Base-by-base conservation (phyloP, 2,888 invertebrate species). In the Caenorhabditis sp. region DNA sequence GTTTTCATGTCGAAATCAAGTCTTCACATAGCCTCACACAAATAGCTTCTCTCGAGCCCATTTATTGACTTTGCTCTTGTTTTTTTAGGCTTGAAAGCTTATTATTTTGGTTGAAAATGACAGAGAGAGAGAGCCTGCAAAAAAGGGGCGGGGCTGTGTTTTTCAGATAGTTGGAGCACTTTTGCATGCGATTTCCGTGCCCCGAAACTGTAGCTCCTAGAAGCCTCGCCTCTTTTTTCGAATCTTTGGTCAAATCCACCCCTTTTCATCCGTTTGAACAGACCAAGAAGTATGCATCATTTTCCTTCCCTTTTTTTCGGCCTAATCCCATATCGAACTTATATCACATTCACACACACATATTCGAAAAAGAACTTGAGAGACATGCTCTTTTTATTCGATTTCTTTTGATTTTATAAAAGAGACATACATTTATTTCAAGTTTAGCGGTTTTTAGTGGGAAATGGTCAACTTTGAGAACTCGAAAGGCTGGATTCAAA, bases 1-100 rank as follows among this genome's bases (percentile, higher is more conserved):
- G 41, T 75, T 44, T 76, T 66, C 58, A 75, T 68, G 66, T 76
- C 58, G 64, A 76, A 76, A 76, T 76, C 75, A 76, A 49, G 66
- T 38, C 56, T 38, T 56, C 56, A 44, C 22, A 19, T 28, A 49
- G 22, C 24, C 54, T 41, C 44, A n/a, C 63, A 41, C 6, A 19
- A n/a, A 19, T 5, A 19, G 10, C 7, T 19, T 10, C 22, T n/a
- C 10, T 10, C 16, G 54, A 26, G 24, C 26, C 22, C 22, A 22
- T 54, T 54, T 24, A 26, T 54, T 24, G 26, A 54, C 54, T 14
- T 24, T 54, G 24, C 14, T 54, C 19, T 54, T 54, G 54, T 54
- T 54, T 54, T 54, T 24, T 2, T 54, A 5, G 10, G 19, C 47
- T 19, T n/a, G 19, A 47, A 47, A 6, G 19, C 19, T 47, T 47